phyloP scores from a whole-genome alignment of 1,140 invertebrate genomes.

The Drosophila pachea region DNA sequence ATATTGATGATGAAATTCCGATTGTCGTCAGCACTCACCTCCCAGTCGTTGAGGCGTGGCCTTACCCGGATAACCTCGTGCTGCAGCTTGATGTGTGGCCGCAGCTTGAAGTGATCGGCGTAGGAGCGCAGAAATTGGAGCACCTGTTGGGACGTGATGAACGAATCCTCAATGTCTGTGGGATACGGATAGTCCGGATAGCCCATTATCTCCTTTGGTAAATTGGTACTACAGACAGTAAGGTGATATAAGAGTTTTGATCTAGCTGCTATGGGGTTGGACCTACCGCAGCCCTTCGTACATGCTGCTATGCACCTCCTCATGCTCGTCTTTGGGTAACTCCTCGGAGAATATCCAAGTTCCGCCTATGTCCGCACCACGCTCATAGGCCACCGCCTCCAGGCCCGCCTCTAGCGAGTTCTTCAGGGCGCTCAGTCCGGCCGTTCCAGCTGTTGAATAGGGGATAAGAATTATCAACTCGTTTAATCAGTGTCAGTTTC shows the following conservation, averaged over 20 bases:
- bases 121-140: constrained; percentile 90
- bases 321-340: constrained; percentile 84
- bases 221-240: constrained; percentile 84
- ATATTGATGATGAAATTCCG: not conserved
- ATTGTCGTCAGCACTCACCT: constrained; percentile 64
- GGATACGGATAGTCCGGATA: constrained; percentile 91
- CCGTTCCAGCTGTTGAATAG: constrained; percentile 82
- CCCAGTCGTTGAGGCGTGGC: constrained; percentile 70
- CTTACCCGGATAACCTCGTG: constrained; percentile 77
- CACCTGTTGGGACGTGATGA: constrained; percentile 89
- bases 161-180: constrained; percentile 84
- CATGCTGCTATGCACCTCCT: constrained; percentile 93
- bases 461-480: not conserved
- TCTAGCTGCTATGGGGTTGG: not conserved
- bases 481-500: not conserved
- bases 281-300: constrained; percentile 82
- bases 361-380: constrained; percentile 87
- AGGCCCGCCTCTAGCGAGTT: constrained; percentile 82
- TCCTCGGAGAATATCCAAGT: constrained; percentile 91
- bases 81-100: constrained; percentile 68
- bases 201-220: constrained; percentile 94
- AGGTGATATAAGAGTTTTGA: not conserved
- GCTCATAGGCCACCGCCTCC: constrained; percentile 86
- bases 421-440: constrained; percentile 85
- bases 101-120: constrained; percentile 82